These are phyloP conservation scores for Atherix ibis DNA, from an alignment of 2,888 invertebrate genomes.

Conservation along the genomic window DNA sequence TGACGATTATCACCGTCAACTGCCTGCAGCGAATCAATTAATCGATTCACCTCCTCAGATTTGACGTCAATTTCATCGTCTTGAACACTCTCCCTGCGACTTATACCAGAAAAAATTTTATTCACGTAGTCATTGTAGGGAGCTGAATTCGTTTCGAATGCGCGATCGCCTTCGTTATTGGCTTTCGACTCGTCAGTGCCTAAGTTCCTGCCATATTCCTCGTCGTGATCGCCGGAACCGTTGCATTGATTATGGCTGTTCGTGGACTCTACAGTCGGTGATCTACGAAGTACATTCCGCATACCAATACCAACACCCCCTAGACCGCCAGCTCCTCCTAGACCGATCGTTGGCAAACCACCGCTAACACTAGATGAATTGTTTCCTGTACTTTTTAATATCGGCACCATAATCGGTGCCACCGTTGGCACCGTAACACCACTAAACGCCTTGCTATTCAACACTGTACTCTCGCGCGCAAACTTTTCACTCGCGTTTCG, in stretches of 20 bases:
- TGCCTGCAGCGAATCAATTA: conserved; percentile 2
- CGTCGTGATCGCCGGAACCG: not conserved
- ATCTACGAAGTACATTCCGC: no score
- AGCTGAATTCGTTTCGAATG: no score
- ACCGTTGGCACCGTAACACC: conserved; percentile 1
- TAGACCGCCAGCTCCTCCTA: no score
- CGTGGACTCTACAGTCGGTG: no score
- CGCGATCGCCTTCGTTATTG: no score
- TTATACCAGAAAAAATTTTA: conserved; percentile 10
- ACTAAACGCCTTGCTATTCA: no score
- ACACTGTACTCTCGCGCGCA: no score
- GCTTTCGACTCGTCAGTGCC: no score
- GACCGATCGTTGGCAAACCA: no score
- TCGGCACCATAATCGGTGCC: not conserved
- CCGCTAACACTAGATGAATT: not conserved
- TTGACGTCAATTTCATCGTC: conserved; percentile 7
- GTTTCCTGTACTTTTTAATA: not conserved
- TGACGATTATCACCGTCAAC: not conserved
- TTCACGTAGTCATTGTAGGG: conserved; percentile 15
- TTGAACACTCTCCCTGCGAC: conserved; percentile 7
- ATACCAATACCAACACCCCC: not conserved
- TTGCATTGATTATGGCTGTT: not conserved
- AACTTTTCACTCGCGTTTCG: no score
- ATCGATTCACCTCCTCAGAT: conserved; percentile 6
- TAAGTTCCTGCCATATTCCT: not conserved